Evolutionary conservation across 2,113 vertebrate species (phyloP), one percentile per base, ranked within the genome.

Genomic region (Microcebus murinus): DNA sequence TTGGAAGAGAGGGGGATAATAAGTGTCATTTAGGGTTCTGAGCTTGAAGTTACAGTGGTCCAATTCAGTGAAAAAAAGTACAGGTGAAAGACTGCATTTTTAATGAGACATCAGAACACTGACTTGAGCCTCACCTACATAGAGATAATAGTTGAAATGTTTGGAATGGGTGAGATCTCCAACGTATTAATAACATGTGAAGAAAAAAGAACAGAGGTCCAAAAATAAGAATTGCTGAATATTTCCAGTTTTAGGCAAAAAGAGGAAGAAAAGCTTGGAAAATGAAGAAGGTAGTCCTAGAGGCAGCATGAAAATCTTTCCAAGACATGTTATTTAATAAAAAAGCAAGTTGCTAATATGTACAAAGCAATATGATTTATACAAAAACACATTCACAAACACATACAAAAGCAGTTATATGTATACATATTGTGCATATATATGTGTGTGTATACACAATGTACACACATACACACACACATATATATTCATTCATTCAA

Each of bases 301-400:
- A 27, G 55, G 18, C 67, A 71, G 36, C 52, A 57, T 59, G 87
- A 68, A 82, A 71, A 91, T 91, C 68, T 31, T 82, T 42, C n/a
- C 67, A 67, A 90, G 52, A 50, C 23, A 67, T 6, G 61, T 45
- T 82, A 55, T 73, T 95, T 55, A 89, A 27, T 70, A 45, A 94
- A 77, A 74, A 92, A 82, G 36, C 36, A 88, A 91, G n/a, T 80
- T 77, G 81, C 85, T 71, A 88, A 76, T 76, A 88, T 48, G 6
- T 79, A 77, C 59, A 84, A 96, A 93, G 50, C 65, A 87, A 86
- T 86, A 68, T 45, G 21, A 87, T 79, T 85, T 94, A 4, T 79
- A 68, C 63, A 27, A 93, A 97, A 94, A 82, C 21, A 67, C 31
- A 70, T 48, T 91, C 39, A 52, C 61, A 89, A 61, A 68, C 27